Evolutionary conservation across 2,113 vertebrate genomes (phyloP), one percentile per base, ranked within the genome.

Genomic region (Laticauda colubrina): DNA sequence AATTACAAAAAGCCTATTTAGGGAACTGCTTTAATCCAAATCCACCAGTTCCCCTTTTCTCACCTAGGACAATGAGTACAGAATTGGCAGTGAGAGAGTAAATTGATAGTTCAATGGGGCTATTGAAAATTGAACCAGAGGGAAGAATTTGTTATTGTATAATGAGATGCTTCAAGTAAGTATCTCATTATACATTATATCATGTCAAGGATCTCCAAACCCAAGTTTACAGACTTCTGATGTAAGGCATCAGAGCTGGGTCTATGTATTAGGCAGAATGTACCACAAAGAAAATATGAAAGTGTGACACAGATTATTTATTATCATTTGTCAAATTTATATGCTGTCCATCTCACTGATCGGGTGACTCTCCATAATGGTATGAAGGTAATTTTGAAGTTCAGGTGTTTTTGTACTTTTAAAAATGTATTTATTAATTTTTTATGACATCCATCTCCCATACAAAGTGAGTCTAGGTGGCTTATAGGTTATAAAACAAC

Each of bases 221-320:
- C 11, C 61, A 64, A 64, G 29, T 14, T n/a, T 64, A 29, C 11
- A 64, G 61, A n/a, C 61, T n/a, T n/a, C 61, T 64, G 26, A 64
- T 64, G 12, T 89, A 34, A 89, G 26, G 29, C 12, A 89, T 85
- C 24, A 39, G 43, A 85, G 18, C 11, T 61, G 2, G 39, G 88
- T 94, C 89, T 91, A 26, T 93, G 1, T 39, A 45, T 86, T 61
- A 8, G 69, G 85, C 11, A 59, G 15, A 53, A n/a, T 43, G 1
- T 2, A 92, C 5, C 94, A 75, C 11, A 94, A 34, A 94, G 91
- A 9, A 64, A 0, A 1, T 93, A 69, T 57, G n/a, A 51, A 91
- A 95, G 45, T 20, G 0, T 21, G 92, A 0, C 24, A 69, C 92
- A 14, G 0, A 0, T 51, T 51, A 51, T 51, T 56, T 92, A 64